A percentile compares a stretch with the other conserved stretches of the same genome.
phyloP scores from a whole-genome alignment of 1,140 invertebrate species.

The Wasmannia auropunctata region DNA sequence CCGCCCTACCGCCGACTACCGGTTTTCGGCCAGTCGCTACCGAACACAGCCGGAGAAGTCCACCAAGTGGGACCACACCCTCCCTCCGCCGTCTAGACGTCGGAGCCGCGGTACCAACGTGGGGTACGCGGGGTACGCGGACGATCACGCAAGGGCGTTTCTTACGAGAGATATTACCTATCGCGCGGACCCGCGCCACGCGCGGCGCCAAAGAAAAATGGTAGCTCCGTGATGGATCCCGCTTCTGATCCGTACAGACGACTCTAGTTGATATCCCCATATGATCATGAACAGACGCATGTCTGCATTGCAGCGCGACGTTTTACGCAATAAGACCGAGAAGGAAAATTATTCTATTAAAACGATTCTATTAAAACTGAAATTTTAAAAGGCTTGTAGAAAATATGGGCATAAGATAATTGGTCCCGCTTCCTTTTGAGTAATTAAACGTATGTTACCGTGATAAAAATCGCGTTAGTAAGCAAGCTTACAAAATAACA shows the following conservation, averaged over 20 bases:
- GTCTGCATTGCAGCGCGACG: too few species aligned
- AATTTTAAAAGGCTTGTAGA: neutral
- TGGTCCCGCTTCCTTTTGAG: too few species aligned
- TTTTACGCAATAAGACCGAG: neutral
- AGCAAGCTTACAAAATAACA: neutral
- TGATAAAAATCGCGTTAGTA: neutral
- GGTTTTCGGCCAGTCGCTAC: slow-evolving; percentile 83
- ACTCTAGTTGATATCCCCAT: neutral
- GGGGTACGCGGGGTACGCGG: neutral
- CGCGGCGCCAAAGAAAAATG: slow-evolving; percentile 37
- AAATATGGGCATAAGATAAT: neutral
- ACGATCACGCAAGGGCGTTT: slow-evolving; percentile 53
- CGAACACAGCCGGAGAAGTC: slow-evolving; percentile 63
- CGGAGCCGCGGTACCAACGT: neutral
- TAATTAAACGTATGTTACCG: neutral
- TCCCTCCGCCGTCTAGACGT: slow-evolving; percentile 46
- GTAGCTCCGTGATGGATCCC: slow-evolving; percentile 30
- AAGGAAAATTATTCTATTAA: neutral
- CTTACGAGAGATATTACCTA: slow-evolving; percentile 32
- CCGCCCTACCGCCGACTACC: slow-evolving; percentile 85
- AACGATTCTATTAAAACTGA: neutral
- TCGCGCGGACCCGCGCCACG: slow-evolving; percentile 8
- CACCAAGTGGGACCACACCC: slow-evolving; percentile 69
- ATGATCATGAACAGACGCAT: neutral
- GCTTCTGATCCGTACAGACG: neutral